Evolutionary conservation across 2,797 vertebrate species (phyloP).

Genomic region (Sebastes jordani): DNA sequence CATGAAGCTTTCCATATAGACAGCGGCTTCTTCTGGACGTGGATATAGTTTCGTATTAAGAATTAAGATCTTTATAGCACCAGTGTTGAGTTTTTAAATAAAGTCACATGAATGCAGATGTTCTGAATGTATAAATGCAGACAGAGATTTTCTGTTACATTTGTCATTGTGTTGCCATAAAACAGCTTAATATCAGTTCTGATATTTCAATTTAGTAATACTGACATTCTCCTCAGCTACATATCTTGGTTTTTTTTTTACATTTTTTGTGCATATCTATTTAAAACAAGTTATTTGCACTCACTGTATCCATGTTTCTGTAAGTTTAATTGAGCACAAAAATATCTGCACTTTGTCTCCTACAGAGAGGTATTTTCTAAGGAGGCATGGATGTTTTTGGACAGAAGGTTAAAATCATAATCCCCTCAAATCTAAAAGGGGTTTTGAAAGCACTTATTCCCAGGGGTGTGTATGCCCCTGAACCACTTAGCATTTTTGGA

Average conservation of each 20-base stretch:
- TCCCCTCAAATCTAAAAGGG: constrained; percentile 17
- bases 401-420: constrained; percentile 4
- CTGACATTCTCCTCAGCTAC: neutral
- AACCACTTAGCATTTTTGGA: constrained; percentile 36
- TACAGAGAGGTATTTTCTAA: neutral
- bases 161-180: neutral
- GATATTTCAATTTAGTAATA: neutral
- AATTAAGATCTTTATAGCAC: neutral
- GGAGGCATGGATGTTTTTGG: neutral
- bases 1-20: neutral
- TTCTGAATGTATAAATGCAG: neutral
- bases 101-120: neutral
- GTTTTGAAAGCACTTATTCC: constrained; percentile 9
- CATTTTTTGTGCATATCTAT: neutral
- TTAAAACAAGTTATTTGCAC: neutral
- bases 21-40: neutral
- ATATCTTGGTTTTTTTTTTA: neutral
- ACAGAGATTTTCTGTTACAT: neutral
- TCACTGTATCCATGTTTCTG: neutral
- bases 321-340: neutral
- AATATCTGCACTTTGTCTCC: neutral
- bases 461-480: constrained; percentile 22
- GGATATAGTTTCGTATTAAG: neutral
- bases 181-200: neutral
- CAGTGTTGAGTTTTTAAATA: neutral